Conservation (phyloP, 2,888 invertebrate genomes). For the Octonoba sinensis region DNA sequence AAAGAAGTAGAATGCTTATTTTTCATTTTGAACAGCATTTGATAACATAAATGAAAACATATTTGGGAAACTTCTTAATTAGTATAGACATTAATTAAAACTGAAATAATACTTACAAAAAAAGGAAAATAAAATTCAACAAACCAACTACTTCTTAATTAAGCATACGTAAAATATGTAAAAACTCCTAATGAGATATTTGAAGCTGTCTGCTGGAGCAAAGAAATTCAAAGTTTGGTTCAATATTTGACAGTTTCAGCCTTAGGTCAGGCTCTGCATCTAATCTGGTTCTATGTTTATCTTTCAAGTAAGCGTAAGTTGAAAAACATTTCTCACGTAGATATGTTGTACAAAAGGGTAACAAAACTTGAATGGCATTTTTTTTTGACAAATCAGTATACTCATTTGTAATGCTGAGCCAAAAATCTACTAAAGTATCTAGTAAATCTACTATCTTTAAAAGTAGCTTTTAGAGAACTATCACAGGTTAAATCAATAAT, state of each 20-base stretch:
- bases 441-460: too few species aligned
- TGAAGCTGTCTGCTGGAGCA: neutral
- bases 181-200: too few species aligned
- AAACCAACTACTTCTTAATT: too few species aligned
- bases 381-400: neutral
- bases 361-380: neutral
- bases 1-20: too few species aligned
- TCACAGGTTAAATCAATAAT: neutral
- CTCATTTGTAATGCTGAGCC: neutral
- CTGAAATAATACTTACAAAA: too few species aligned
- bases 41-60: too few species aligned
- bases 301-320: neutral
- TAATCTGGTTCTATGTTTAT: constrained; percentile 2
- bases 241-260: neutral
- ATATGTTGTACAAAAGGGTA: neutral
- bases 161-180: too few species aligned
- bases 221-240: neutral
- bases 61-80: too few species aligned
- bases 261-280: neutral
- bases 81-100: too few species aligned
- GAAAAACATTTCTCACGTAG: neutral
- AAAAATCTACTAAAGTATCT: neutral
- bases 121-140: too few species aligned
- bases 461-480: neutral
- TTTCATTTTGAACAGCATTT: too few species aligned